These are phyloP conservation scores for Rhingia rostrata DNA, from an alignment of 2,888 invertebrate species.

Conservation along the genomic window DNA sequence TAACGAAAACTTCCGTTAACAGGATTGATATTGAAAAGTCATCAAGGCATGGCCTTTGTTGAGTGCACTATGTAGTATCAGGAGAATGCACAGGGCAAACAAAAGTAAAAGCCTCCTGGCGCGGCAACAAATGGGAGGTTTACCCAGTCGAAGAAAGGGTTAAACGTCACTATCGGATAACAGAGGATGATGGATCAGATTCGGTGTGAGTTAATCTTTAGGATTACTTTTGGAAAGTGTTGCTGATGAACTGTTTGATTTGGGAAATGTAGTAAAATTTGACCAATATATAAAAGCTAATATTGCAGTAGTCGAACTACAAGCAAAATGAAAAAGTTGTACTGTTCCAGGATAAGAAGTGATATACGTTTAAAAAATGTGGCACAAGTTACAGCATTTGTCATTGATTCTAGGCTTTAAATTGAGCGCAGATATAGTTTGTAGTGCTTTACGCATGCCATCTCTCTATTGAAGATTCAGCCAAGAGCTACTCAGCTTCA, in stretches of 20 bases:
- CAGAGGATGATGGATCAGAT: constrained; percentile 52
- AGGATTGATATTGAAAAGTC: constrained; percentile 59
- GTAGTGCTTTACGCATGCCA: no score
- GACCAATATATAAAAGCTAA: neutral
- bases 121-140: neutral
- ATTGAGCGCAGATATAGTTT: no score
- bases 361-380: no score
- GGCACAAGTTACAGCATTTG: no score
- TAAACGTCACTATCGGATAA: constrained; percentile 52
- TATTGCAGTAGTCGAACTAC: no score
- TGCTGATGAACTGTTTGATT: neutral
- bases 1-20: constrained; percentile 65
- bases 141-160: constrained; percentile 42
- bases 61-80: constrained; percentile 32
- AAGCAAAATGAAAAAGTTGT: no score
- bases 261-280: neutral
- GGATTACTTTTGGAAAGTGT: constrained; percentile 14
- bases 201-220: neutral
- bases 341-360: no score
- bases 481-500: no score
- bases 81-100: constrained; percentile 31
- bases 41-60: constrained; percentile 65
- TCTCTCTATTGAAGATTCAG: no score
- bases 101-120: constrained; percentile 32
- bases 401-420: no score